phyloP scores from a whole-genome alignment of 2,113 vertebrate genomes.

The Grantiella picta region DNA sequence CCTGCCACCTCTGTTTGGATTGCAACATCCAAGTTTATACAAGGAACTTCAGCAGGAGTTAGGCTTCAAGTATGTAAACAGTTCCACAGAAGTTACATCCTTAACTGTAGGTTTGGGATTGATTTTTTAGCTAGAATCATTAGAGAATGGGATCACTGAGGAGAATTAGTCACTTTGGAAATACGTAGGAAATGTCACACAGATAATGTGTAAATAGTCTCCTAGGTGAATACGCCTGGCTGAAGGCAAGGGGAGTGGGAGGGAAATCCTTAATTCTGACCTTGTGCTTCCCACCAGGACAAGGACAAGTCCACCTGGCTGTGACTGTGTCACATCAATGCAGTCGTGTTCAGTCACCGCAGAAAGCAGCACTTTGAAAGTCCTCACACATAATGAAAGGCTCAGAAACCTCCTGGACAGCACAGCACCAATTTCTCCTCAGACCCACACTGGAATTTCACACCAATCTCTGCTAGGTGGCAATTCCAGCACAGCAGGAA shows the following conservation, averaged over 20 bases:
- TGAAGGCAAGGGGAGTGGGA: not conserved
- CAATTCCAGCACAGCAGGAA: not conserved
- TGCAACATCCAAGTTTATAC: not conserved
- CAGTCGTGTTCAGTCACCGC: not conserved
- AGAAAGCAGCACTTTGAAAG: not conserved
- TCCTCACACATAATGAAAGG: not conserved
- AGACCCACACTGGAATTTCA: not conserved
- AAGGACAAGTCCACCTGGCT: not conserved
- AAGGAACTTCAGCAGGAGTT: not conserved
- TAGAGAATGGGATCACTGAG: not conserved
- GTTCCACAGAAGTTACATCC: not conserved
- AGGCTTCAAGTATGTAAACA: not conserved
- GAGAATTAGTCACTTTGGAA: not conserved
- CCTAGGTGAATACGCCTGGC: not conserved
- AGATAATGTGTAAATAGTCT: not conserved
- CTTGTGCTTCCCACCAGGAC: not conserved
- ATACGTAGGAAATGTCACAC: not conserved
- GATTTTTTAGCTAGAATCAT: not conserved
- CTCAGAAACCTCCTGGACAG: not conserved
- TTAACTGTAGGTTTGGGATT: not conserved
- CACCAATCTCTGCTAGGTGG: not conserved
- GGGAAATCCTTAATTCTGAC: not conserved
- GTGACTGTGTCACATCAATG: not conserved
- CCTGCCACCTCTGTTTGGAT: not conserved
- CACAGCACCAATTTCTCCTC: fast-evolving